Base-by-base conservation (phyloP, 1,140 invertebrate genomes). In the Drosophila ohnishii region DNA sequence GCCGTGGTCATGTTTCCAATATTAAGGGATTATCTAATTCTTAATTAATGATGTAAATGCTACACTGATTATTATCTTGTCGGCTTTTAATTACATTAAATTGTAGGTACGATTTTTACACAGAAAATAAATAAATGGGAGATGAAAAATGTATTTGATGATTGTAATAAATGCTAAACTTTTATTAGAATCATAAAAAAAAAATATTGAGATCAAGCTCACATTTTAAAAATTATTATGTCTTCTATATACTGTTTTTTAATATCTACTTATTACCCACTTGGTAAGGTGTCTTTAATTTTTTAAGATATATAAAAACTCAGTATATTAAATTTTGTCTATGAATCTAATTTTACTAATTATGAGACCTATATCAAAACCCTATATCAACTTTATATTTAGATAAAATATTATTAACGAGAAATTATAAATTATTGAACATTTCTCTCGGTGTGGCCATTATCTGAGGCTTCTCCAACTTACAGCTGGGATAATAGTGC, bases 391-490 rank as follows among this genome's bases (percentile, higher is more conserved):
- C 3, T 37, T 37, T 37, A 14, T 14, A 14, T 37, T 14, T 13
- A 37, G 14, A 5, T 14, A 39, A 39, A 5, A 37, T 4, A 37
- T 14, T 4, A 37, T 42, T 42, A 42, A 42, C 16, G 5, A 5
- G 14, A 19, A 7, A 14, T 22, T 30, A 48, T n/a, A n/a, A 50
- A 8, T 47, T 3, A 1, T 9, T 1, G 3, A 1, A 30, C 6
- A 32, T 37, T 67, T 65, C 16, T 65, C 16, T 19, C 22, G 1
- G 65, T 65, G 61, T 37, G 37, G 11, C 19, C 11, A 28, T 44
- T 9, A 28, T 34, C 13, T 28, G 13, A 48, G 64, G 14, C 14
- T 5, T 19, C 13, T 9, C 11, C 35, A 51, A 71, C 28, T 35
- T 71, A 39, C 35, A 71, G 13, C 35, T n/a, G 32, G 32, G 22